Conservation (phyloP, 2,888 invertebrate species). For the Marasmarcha lunaedactyla region DNA sequence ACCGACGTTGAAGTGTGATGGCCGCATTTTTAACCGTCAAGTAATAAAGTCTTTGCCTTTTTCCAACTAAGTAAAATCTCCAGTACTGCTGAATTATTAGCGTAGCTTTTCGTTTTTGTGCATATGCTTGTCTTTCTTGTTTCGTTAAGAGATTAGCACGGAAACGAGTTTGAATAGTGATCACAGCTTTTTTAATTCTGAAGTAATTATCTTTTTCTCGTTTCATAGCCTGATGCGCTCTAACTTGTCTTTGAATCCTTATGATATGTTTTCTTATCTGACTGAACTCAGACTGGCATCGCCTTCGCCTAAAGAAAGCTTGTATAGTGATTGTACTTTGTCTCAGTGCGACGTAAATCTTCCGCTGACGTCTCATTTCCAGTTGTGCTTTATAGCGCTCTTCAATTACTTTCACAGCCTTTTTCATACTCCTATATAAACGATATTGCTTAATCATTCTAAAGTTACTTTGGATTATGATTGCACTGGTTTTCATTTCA, state of each 20-base stretch:
- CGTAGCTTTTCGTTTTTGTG: too few species aligned
- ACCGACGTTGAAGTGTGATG: not conserved
- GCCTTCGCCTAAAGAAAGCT: slow-evolving; percentile 42
- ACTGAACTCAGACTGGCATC: too few species aligned
- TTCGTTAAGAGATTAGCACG: slow-evolving; percentile 42
- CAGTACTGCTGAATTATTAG: too few species aligned
- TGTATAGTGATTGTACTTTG: slow-evolving; percentile 51
- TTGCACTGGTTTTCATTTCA: slow-evolving; percentile 25
- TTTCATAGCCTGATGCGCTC: slow-evolving; percentile 35
- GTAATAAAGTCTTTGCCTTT: too few species aligned
- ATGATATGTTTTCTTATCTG: slow-evolving; percentile 24
- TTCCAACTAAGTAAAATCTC: too few species aligned
- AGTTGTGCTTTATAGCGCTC: slow-evolving; percentile 31
- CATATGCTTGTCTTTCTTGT: slow-evolving; percentile 27
- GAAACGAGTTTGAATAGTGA: slow-evolving; percentile 47
- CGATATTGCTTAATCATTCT: slow-evolving; percentile 34
- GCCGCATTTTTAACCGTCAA: slow-evolving; percentile 28
- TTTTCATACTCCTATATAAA: slow-evolving; percentile 26
- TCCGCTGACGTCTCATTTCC: slow-evolving; percentile 31
- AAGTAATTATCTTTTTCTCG: slow-evolving; percentile 23
- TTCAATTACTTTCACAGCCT: slow-evolving; percentile 29
- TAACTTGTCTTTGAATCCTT: slow-evolving; percentile 40
- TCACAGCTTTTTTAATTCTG: slow-evolving; percentile 28
- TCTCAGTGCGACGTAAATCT: slow-evolving; percentile 32
- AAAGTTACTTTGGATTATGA: slow-evolving; percentile 52